Evolutionary conservation across 2,888 invertebrate species (phyloP).

Genomic region (Hyposoter didymator): DNA sequence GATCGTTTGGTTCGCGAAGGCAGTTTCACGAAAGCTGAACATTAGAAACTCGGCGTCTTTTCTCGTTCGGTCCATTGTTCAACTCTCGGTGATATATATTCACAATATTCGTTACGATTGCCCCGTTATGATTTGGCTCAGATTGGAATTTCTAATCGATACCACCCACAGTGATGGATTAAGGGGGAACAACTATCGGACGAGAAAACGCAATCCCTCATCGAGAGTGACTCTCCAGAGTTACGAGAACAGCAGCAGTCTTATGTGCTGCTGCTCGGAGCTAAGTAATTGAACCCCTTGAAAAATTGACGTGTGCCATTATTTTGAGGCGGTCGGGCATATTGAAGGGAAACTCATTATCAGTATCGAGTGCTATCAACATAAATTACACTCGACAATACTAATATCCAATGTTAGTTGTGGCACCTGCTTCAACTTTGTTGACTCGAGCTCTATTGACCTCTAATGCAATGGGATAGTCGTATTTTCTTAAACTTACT

Average conservation of each 20-base stretch:
- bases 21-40: neutral
- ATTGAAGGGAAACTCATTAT: neutral
- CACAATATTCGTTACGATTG: slow-evolving; percentile 2
- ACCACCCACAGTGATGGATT: slow-evolving; percentile 2
- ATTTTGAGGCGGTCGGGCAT: neutral
- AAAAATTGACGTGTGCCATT: neutral
- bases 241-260: neutral
- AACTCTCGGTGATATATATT: neutral
- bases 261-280: neutral
- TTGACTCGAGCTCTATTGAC: neutral
- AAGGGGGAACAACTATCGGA: neutral
- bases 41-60: slow-evolving; percentile 5
- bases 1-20: neutral
- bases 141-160: slow-evolving; percentile 27
- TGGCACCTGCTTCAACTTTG: neutral
- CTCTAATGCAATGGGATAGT: neutral
- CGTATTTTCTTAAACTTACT: neutral
- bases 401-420: neutral
- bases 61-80: slow-evolving; percentile 8
- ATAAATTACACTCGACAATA: neutral
- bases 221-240: neutral
- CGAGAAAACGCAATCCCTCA: slow-evolving; percentile 1
- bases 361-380: neutral
- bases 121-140: neutral
- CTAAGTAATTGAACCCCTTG: slow-evolving; percentile 4